Conservation (phyloP, 2,888 invertebrate species). For the Dromius quadrimaculatus region DNA sequence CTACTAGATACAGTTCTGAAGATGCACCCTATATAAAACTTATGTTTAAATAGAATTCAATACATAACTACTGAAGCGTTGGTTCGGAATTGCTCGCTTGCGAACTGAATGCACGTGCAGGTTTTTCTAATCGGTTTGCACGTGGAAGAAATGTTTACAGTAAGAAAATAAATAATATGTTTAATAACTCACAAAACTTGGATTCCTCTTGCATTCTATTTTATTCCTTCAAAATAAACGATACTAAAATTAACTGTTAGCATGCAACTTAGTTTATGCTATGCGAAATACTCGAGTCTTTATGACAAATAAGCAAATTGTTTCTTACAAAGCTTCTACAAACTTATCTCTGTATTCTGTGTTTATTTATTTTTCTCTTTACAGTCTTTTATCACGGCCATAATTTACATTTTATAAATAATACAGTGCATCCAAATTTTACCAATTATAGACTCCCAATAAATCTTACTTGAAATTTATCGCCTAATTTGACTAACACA, state of each 20-base stretch:
- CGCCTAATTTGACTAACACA: too few species aligned
- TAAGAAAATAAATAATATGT: conserved; percentile 35
- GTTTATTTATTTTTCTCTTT: too few species aligned
- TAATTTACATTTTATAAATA: too few species aligned
- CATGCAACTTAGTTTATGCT: neutral
- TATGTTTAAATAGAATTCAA: conserved; percentile 35
- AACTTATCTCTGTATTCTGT: too few species aligned
- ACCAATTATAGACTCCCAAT: too few species aligned
- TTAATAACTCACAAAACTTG: conserved; percentile 8
- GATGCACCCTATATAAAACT: conserved; percentile 22
- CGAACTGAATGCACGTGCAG: conserved; percentile 18
- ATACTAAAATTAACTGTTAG: conserved; percentile 8
- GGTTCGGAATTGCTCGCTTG: conserved; percentile 1
- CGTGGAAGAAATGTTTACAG: conserved; percentile 13
- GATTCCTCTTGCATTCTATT: conserved; percentile 15
- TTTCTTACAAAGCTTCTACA: too few species aligned
- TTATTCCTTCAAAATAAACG: conserved; percentile 19
- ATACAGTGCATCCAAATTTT: too few species aligned
- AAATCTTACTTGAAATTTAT: too few species aligned
- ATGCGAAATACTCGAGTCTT: neutral
- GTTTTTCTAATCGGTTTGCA: conserved; percentile 15
- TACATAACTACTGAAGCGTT: conserved; percentile 15
- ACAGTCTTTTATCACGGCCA: too few species aligned
- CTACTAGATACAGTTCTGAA: too few species aligned
- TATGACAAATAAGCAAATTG: too few species aligned